These are phyloP conservation scores for Cossypha dichroa DNA, from an alignment of 2,797 vertebrate genomes.

Conservation along the genomic window DNA sequence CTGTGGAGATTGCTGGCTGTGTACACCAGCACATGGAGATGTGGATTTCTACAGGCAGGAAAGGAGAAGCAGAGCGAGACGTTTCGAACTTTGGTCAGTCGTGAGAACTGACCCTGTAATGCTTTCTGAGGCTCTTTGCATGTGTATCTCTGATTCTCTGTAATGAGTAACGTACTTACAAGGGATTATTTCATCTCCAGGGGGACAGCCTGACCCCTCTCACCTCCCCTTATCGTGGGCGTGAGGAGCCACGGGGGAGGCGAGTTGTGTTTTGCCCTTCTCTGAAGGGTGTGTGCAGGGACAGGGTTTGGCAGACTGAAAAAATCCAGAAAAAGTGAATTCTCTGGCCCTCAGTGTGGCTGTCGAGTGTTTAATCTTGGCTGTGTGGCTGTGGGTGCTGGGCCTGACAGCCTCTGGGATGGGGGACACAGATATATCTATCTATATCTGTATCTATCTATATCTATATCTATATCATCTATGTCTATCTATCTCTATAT, in stretches of 20 bases:
- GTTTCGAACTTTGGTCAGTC: background rate
- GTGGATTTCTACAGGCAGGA: background rate
- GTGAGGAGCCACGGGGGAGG: background rate
- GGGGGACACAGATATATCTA: too few relatives aligned
- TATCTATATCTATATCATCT: background rate
- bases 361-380: background rate
- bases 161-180: background rate
- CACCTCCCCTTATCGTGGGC: background rate
- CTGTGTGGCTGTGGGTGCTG: background rate
- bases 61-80: background rate
- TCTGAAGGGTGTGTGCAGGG: background rate
- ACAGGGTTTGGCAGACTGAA: background rate
- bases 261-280: background rate
- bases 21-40: fast-evolving
- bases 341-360: background rate
- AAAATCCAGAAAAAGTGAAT: background rate
- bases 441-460: too few relatives aligned
- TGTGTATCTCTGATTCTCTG: background rate
- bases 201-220: background rate
- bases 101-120: background rate
- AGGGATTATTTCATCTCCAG: constrained; percentile 28
- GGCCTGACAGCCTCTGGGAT: background rate
- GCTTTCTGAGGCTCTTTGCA: background rate
- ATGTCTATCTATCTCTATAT: too few relatives aligned
- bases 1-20: background rate